Base-by-base conservation (phyloP, 2,888 invertebrate species). In the Deilephila porcellus region DNA sequence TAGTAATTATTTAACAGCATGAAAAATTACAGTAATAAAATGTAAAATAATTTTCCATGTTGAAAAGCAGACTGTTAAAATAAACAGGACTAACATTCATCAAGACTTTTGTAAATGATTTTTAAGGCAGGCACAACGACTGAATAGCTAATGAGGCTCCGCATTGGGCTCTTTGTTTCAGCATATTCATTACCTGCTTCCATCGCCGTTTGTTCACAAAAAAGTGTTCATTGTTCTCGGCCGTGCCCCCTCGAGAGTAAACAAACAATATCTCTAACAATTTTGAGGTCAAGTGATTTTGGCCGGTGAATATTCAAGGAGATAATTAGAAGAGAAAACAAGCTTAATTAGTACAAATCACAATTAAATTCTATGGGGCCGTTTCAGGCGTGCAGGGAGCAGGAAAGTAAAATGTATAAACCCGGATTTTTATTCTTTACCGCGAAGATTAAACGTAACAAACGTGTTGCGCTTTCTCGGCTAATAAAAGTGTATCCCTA, bases 171-270 rank as follows among this genome's bases (percentile, higher is more conserved):
- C 90, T 92, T 93, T 93, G 92, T 93, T 92, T 84, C 88, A 86
- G 91, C 88, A 91, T 92, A 93, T 92, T 92, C 92, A 93, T 93
- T 93, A 93, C 91, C 91, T 91, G 90, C 82, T 82, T 77, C 86
- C 89, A 88, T 86, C 86, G 85, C 85, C 84, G 85, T 89, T 87
- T 88, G 88, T 87, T 88, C 84, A 85, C 88, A 87, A 91, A 90
- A 90, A 91, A 89, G 79, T 85, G 83, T 87, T 88, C 82, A 86
- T 91, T 91, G 90, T 91, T 90, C 85, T 80, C 78, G 80, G 80
- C 74, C 83, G 78, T 81, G 83, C 84, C 83, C 88, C 86, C 89
- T 85, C 79, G 84, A 86, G 85, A 83, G 85, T 83, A 87, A 89
- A 90, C 88, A 91, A 91, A 91, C 86, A 91, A 89, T 90, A 90